Evolutionary conservation across 2,113 vertebrate genomes (phyloP), one percentile per base, ranked within the genome.

Genomic region (human): DNA sequence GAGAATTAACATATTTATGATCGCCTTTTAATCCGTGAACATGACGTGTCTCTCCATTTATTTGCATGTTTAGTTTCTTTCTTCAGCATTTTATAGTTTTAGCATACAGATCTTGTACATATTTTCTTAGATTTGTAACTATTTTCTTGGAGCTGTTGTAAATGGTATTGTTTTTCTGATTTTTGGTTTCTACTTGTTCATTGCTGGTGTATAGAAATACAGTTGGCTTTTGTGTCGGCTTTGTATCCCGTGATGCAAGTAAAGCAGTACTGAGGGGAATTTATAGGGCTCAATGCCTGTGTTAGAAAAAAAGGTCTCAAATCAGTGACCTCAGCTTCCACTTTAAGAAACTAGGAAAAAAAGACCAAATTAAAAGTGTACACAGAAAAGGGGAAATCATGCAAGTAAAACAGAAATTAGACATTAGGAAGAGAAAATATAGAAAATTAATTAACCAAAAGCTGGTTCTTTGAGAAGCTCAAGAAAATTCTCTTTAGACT

Each of bases 171-270:
- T 40, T 89, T 59, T 79, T 90, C 73, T 82, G 14, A 89, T 79
- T 94, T 64, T 90, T 52, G 93, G 73, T 61, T 90, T 78, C 72
- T 87, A 32, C 55, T 84, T 95, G 40, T 91, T 76, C 45, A 4
- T 82, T 76, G 50, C 43, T 89, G 57, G 20, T 30, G 10, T 93
- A 22, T 76, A 55, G 78, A 93, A 93, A 89, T 94, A 89, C 38
- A 91, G 0, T 25, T 96, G 64, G 6, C 73, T 88, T 94, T 90
- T 73, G 22, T 45, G 35, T 73, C 68, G 22, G 23, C 3, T 55
- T 75, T 85, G 22, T 66, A 50, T 82, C 73, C 78, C 75, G 6
- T 79, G 50, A 55, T 90, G 22, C 17, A 75, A 30, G 20, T 40
- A 83, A 83, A 38, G 25, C 61, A 94, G 40, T 35, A 76, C n/a